Percentiles rank a stretch among this genome's conserved stretches.
These are phyloP conservation scores for Tiliqua scincoides DNA, from an alignment of 2,113 vertebrate genomes.

Conservation along the genomic window DNA sequence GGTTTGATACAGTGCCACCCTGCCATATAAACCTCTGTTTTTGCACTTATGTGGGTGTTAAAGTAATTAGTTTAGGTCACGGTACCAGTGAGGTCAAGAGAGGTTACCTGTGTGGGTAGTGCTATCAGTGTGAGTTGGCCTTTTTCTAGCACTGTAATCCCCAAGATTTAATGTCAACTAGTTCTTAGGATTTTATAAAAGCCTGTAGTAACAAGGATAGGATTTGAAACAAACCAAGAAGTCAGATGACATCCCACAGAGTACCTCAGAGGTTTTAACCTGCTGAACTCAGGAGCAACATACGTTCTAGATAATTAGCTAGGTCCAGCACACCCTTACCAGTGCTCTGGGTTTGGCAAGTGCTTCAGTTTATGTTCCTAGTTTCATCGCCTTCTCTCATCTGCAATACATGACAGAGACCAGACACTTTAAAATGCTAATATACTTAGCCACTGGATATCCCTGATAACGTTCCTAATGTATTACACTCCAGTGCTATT, in stretches of 20 bases:
- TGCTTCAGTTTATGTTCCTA: not conserved
- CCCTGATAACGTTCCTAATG: not conserved
- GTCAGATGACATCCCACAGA: not conserved
- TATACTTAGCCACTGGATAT: not conserved
- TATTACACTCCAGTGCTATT: not conserved
- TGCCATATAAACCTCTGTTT: not conserved
- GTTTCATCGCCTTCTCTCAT: not conserved
- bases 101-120: not conserved
- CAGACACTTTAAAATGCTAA: not conserved
- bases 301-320: not conserved
- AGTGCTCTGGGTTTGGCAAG: not conserved
- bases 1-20: not conserved
- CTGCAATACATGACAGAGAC: not conserved
- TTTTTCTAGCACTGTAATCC: not conserved
- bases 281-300: not conserved
- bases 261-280: not conserved
- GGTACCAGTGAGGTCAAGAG: not conserved
- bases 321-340: not conserved
- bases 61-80: not conserved
- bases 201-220: not conserved
- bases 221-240: not conserved
- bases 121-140: not conserved
- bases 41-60: not conserved
- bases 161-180: not conserved
- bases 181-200: slow-evolving; percentile 7